phyloP scores from a whole-genome alignment of 2,888 invertebrate genomes.

The Theretra japonica region DNA sequence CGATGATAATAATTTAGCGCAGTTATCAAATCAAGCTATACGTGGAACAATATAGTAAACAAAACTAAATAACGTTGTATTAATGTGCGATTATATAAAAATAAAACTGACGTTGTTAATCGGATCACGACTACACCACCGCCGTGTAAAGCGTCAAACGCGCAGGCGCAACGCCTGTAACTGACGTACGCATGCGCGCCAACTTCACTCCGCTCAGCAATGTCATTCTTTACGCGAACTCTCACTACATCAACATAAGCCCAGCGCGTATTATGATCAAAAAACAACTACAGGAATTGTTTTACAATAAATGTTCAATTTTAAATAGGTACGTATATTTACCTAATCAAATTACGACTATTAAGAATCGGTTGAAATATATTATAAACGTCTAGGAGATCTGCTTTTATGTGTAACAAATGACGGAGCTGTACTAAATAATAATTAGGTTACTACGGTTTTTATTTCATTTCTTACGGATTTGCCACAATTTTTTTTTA shows the following conservation, averaged over 20 bases:
- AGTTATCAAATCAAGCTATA: slow-evolving; percentile 66
- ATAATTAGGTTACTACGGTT: no score
- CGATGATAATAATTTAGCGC: slow-evolving; percentile 14
- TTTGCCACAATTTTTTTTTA: no score
- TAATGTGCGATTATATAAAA: slow-evolving; percentile 54
- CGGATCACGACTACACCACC: slow-evolving; percentile 83
- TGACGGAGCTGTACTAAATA: no score
- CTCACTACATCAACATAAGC: slow-evolving; percentile 28
- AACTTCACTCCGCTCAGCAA: slow-evolving; percentile 71
- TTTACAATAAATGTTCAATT: no score
- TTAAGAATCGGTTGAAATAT: background rate
- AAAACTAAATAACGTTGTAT: slow-evolving; percentile 41
- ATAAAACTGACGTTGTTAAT: slow-evolving; percentile 83
- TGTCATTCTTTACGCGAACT: slow-evolving; percentile 47
- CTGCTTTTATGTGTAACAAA: no score
- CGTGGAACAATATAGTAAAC: slow-evolving; percentile 43
- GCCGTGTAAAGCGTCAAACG: slow-evolving; percentile 83
- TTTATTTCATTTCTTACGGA: no score
- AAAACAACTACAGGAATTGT: background rate
- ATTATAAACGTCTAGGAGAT: background rate
- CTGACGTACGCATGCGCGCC: slow-evolving; percentile 78
- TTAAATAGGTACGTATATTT: no score
- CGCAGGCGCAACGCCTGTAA: slow-evolving; percentile 82
- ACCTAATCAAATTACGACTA: no score
- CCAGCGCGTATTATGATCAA: background rate